Evolutionary conservation across 2,113 vertebrate genomes (phyloP).

Genomic region (Brienomyrus brachyistius): DNA sequence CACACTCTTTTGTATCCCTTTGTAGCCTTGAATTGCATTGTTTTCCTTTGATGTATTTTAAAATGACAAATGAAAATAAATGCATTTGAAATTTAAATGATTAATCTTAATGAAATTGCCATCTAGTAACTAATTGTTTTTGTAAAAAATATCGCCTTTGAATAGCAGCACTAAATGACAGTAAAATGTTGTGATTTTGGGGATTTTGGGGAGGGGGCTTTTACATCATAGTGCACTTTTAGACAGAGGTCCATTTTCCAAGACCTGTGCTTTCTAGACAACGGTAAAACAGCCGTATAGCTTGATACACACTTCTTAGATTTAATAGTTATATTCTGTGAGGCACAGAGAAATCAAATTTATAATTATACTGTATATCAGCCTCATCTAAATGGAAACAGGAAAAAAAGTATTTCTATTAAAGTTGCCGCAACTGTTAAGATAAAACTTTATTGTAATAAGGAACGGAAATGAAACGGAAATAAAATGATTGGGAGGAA

Average conservation of each 20-base stretch:
- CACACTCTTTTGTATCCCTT: background rate
- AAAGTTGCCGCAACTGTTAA: background rate
- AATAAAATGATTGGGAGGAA: background rate
- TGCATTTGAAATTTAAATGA: background rate
- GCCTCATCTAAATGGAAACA: background rate
- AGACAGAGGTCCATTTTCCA: background rate
- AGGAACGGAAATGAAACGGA: background rate
- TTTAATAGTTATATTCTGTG: background rate
- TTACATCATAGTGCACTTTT: background rate
- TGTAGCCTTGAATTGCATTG: background rate
- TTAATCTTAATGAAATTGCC: background rate
- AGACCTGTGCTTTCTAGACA: background rate
- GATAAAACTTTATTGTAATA: background rate
- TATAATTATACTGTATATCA: background rate
- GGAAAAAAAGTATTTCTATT: background rate
- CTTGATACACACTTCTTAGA: background rate
- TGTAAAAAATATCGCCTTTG: background rate
- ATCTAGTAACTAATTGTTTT: background rate
- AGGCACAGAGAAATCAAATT: background rate
- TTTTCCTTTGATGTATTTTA: background rate
- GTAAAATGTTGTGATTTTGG: background rate
- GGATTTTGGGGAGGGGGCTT: background rate
- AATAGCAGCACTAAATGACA: background rate
- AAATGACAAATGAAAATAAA: background rate
- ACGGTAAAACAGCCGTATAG: background rate